Base-by-base conservation (phyloP, 2,888 invertebrate genomes). In the Drosophila phalerata region DNA sequence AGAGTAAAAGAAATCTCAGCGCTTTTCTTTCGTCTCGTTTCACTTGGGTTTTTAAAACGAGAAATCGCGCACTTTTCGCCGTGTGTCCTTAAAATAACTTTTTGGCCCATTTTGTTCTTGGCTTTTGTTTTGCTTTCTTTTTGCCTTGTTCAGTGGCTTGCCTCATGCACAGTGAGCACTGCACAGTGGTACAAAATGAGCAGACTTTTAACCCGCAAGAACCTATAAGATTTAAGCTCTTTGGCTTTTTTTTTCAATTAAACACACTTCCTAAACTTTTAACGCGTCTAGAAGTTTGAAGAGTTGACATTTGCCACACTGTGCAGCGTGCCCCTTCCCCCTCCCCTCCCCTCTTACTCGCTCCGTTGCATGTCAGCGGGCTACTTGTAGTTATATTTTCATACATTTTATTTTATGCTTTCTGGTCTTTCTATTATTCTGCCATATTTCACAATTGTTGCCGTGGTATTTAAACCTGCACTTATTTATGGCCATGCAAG, bases 401-500 rank as follows among this genome's bases (percentile, higher is more conserved):
- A 74, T 79, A 73, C 75, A 74, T 82, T 82, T 82, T 66, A 69
- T 63, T 63, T 57, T 61, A 76, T 75, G 79, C 71, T 79, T 83
- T 63, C 70, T 79, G 83, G 68, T 88, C 86, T 86, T 88, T 88
- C 87, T 90, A 85, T 85, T 85, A 85, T 85, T 90, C 90, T 78
- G 89, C 85, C 90, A 87, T 85, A 87, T 90, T 86, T 85, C 81
- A 89, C 89, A 89, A 89, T 89, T 85, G 88, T 86, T 88, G 86
- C 81, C 86, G 84, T 83, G 81, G 90, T 88, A 89, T 85, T 90
- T 90, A 85, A 87, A 85, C 88, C 89, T 87, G 84, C 88, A 90
- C 85, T 90, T 85, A 90, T 85, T 90, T 89, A 85, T 87, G 90
- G 70, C 72, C 88, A 67, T 73, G 82, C 72, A 71, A 67, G 79